phyloP scores from a whole-genome alignment of 1,140 invertebrate genomes.

The Antheraea mylitta region DNA sequence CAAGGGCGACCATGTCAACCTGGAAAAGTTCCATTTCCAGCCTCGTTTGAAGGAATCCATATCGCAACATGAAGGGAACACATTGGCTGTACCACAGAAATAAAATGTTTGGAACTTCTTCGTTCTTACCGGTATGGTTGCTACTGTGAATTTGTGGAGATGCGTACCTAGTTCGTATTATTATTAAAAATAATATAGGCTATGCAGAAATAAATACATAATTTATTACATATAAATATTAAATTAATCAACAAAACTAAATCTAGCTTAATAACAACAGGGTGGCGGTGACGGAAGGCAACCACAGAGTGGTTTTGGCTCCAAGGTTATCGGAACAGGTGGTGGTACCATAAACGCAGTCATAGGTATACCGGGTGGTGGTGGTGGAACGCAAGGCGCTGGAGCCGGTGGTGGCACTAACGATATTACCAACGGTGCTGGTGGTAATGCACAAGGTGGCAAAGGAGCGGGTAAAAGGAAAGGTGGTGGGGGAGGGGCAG shows the following conservation, averaged over 20 bases:
- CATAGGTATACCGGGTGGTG: constrained; percentile 52
- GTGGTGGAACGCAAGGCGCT: constrained; percentile 30
- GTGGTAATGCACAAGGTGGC: constrained; percentile 16
- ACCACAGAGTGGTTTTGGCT: constrained; percentile 49
- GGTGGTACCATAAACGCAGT: constrained; percentile 55
- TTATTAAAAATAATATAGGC: too few species aligned
- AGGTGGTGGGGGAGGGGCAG: constrained; percentile 19
- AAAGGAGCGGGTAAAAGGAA: constrained; percentile 21
- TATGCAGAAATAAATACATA: constrained; percentile 13
- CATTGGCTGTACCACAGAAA: too few species aligned
- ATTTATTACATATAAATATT: constrained; percentile 5
- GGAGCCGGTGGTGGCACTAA: constrained; percentile 15
- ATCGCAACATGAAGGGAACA: too few species aligned
- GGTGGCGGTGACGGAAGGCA: constrained; percentile 20
- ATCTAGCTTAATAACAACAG: constrained; percentile 29
- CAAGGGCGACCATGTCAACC: too few species aligned
- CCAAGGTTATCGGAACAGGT: constrained; percentile 53
- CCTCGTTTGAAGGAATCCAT: too few species aligned
- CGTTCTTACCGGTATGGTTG: too few species aligned
- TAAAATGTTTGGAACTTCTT: too few species aligned
- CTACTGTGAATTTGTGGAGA: too few species aligned
- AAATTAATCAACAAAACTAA: background rate
- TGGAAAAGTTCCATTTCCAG: too few species aligned
- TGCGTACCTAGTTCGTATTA: too few species aligned
- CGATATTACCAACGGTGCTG: constrained; percentile 16